phyloP scores from a whole-genome alignment of 2,113 vertebrate genomes.

The Rhinolophus ferrumequinum region DNA sequence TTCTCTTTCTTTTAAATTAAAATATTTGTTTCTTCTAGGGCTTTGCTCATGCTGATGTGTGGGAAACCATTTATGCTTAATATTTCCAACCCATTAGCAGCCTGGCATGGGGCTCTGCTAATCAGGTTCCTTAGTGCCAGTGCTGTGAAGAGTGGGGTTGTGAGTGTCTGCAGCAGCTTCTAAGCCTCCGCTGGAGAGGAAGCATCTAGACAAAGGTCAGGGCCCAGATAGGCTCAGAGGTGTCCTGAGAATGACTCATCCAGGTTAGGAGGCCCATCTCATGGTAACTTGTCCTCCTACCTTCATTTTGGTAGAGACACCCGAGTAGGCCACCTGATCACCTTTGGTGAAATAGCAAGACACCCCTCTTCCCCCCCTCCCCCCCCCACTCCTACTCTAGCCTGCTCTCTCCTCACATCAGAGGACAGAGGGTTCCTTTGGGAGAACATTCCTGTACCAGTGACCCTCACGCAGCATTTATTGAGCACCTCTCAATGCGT shows the following conservation, averaged over 20 bases:
- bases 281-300: not conserved
- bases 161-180: slow-evolving; percentile 20
- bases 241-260: slow-evolving; percentile 20
- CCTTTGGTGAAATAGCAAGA: slow-evolving; percentile 25
- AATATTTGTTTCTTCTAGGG: slow-evolving; percentile 72
- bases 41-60: slow-evolving; percentile 43
- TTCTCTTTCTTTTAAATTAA: slow-evolving; percentile 63
- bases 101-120: slow-evolving; percentile 65
- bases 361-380: too few species aligned
- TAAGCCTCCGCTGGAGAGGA: slow-evolving; percentile 61
- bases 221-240: not conserved
- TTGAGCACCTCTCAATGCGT: not conserved
- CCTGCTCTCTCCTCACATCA: not conserved
- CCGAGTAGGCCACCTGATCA: not conserved
- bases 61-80: slow-evolving; percentile 71
- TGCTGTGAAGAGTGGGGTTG: not conserved
- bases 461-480: not conserved
- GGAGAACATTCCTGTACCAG: not conserved
- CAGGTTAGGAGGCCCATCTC: not conserved
- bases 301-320: not conserved
- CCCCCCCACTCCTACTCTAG: not conserved
- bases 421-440: not conserved
- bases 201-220: slow-evolving; percentile 49
- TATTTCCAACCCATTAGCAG: slow-evolving; percentile 70
- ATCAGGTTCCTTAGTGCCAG: slow-evolving; percentile 73